Conservation (phyloP, 2,888 invertebrate species). For the Deilephila porcellus region DNA sequence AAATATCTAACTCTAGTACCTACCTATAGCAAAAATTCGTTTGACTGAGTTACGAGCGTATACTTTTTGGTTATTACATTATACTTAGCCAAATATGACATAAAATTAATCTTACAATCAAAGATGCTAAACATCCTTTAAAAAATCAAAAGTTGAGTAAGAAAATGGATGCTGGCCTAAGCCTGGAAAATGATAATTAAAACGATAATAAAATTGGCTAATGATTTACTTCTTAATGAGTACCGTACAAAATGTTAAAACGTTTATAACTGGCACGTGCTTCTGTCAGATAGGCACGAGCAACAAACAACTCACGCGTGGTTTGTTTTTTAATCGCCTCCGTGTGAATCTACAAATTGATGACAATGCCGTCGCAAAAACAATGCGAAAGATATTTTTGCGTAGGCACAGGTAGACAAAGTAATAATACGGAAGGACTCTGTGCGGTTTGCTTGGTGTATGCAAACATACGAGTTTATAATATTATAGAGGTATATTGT, state of each 20-base stretch:
- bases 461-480: conserved; percentile 12
- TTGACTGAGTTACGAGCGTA: no score
- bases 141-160: no score
- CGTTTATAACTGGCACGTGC: not conserved
- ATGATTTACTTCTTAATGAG: not conserved
- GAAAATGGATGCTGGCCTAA: no score
- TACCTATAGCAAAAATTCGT: no score
- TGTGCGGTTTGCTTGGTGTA: conserved; percentile 4
- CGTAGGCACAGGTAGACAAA: not conserved
- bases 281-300: not conserved
- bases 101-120: no score
- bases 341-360: not conserved
- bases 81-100: no score
- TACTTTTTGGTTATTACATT: no score
- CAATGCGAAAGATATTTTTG: conserved; percentile 29
- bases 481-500: not conserved
- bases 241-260: not conserved
- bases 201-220: not conserved
- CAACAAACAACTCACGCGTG: conserved; percentile 18
- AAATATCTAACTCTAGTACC: no score
- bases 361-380: conserved; percentile 13
- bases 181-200: no score
- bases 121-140: no score
- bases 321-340: conserved; percentile 13
- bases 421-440: conserved; percentile 13